Evolutionary conservation across 2,113 vertebrate species (phyloP).

Genomic region (Calyptomena viridis): DNA sequence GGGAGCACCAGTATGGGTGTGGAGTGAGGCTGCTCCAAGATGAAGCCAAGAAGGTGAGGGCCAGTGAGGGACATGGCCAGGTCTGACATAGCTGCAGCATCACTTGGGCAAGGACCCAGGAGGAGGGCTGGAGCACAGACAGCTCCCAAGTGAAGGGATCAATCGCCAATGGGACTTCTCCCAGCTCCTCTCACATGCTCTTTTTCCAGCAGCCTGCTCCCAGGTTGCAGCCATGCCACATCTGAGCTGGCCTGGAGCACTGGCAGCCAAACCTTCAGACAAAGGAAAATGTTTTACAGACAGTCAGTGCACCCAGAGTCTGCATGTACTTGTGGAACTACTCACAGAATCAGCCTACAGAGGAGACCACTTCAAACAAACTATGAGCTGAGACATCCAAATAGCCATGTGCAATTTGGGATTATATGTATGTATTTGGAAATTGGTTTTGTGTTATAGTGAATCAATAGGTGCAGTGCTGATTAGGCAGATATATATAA

Average conservation of each 20-base stretch:
- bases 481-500: not conserved
- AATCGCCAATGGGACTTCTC: not conserved
- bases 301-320: rapidly evolving
- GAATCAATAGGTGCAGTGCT: not conserved
- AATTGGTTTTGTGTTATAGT: not conserved
- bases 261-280: not conserved
- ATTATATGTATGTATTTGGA: not conserved
- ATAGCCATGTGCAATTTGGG: not conserved
- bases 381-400: not conserved
- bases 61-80: not conserved
- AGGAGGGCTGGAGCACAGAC: not conserved
- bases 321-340: no score
- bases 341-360: not conserved
- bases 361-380: not conserved
- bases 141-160: not conserved
- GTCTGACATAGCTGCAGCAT: not conserved
- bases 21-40: not conserved
- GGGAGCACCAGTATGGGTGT: not conserved
- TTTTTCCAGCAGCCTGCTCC: not conserved
- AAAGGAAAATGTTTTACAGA: not conserved
- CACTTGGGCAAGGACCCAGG: rapidly evolving
- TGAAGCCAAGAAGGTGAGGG: not conserved
- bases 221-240: not conserved
- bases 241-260: not conserved
- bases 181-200: not conserved